Evolutionary conservation across 2,797 vertebrate species (phyloP).

Genomic region (Pseudochromis fuscus): DNA sequence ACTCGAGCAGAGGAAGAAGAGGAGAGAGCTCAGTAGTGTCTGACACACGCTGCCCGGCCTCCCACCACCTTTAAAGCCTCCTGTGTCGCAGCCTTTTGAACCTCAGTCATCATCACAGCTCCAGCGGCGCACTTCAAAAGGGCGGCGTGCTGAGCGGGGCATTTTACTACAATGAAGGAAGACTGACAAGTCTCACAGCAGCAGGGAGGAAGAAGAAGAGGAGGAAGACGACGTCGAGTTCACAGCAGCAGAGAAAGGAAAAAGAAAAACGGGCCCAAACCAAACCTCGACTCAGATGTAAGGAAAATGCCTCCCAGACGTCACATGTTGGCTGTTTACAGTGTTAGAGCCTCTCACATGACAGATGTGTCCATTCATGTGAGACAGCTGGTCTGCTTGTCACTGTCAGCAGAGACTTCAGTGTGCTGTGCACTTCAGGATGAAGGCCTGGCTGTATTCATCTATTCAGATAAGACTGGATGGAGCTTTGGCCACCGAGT

Average conservation of each 20-base stretch:
- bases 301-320: neutral
- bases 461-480: neutral
- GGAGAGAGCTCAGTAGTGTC: neutral
- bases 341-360: neutral
- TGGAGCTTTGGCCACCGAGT: neutral
- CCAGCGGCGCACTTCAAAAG: slow-evolving; percentile 42
- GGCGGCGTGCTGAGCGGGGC: slow-evolving; percentile 36
- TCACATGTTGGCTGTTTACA: neutral
- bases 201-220: neutral
- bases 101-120: slow-evolving; percentile 28
- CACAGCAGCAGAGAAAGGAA: slow-evolving; percentile 1
- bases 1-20: slow-evolving; percentile 10
- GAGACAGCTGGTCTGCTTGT: slow-evolving; percentile 3
- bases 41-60: neutral
- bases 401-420: neutral
- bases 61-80: neutral
- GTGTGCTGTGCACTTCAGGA: neutral
- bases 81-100: slow-evolving; percentile 16
- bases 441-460: neutral
- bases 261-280: slow-evolving; percentile 7
- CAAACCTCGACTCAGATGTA: neutral
- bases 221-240: neutral
- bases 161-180: slow-evolving; percentile 3
- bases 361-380: neutral
- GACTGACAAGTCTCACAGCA: slow-evolving; percentile 21